Conservation (phyloP, 2,888 invertebrate species). For the Schizaphis graminum region DNA sequence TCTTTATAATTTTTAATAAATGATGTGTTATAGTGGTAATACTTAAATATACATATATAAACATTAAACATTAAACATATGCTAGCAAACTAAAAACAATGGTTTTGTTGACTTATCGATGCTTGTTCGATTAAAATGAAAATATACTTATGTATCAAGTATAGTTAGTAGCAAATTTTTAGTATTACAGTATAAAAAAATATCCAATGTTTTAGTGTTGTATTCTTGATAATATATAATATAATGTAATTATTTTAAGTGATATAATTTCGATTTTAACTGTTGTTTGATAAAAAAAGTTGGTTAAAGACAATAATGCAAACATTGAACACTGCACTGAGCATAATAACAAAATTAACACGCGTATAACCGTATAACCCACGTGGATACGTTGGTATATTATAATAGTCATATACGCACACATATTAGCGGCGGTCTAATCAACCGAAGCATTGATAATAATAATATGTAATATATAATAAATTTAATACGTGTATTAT, state of each 20-base stretch:
- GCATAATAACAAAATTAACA: no score
- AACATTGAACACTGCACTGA: not conserved
- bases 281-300: no score
- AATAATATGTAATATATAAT: not conserved
- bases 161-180: not conserved
- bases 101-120: not conserved
- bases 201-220: no score
- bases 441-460: not conserved
- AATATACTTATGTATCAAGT: not conserved
- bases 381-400: not conserved
- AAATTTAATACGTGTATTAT: not conserved
- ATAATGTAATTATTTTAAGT: no score
- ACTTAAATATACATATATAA: not conserved
- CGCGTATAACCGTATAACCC: no score
- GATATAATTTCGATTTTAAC: no score
- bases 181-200: not conserved
- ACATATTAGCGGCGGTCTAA: slow-evolving; percentile 8
- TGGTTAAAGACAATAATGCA: no score
- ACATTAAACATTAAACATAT: no score
- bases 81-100: not conserved
- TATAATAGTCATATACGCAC: not conserved
- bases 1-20: not conserved
- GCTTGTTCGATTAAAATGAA: not conserved
- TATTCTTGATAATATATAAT: no score
- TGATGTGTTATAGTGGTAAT: not conserved